Percentiles rank a stretch among this genome's conserved stretches.
These are phyloP conservation scores for Tyrophagus putrescentiae DNA, from an alignment of 1,140 invertebrate genomes.

Conservation along the genomic window DNA sequence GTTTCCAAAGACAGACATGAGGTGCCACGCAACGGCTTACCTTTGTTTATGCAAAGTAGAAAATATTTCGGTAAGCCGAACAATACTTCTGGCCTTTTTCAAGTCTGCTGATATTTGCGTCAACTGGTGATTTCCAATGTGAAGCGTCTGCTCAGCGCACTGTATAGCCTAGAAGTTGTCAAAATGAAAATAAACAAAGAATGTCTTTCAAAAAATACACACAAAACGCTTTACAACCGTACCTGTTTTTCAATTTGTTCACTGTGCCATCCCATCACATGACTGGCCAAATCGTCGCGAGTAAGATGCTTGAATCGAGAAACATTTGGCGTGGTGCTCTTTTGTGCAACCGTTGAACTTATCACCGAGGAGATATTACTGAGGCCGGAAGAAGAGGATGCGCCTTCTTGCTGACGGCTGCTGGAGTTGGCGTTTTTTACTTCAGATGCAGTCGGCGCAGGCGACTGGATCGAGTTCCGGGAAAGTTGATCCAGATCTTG, in stretches of 20 bases:
- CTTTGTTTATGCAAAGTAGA: constrained; percentile 92
- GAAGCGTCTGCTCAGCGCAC: constrained; percentile 64
- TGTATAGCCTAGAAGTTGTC: constrained; percentile 52
- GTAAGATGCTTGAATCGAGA: constrained; percentile 34
- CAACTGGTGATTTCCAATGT: constrained; percentile 66
- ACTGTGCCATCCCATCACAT: constrained; percentile 79
- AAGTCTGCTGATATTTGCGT: constrained; percentile 85
- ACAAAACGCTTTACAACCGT: constrained; percentile 22
- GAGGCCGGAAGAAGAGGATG: constrained; percentile 12
- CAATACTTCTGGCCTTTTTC: constrained; percentile 80
- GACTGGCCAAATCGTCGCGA: constrained; percentile 70
- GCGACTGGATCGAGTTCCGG: constrained; percentile 13
- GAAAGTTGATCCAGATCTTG: constrained; percentile 22
- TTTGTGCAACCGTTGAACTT: constrained; percentile 25
- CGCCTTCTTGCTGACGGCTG: not conserved
- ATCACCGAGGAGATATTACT: constrained; percentile 14
- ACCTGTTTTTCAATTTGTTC: constrained; percentile 86
- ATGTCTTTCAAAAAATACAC: constrained; percentile 15
- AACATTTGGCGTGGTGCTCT: constrained; percentile 52
- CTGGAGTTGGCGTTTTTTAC: constrained; percentile 7
- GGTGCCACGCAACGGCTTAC: constrained; percentile 38
- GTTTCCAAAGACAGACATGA: not conserved
- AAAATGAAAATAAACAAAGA: constrained; percentile 22
- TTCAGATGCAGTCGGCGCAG: constrained; percentile 7
- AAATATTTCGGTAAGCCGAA: constrained; percentile 86